These are phyloP conservation scores for Hycleus phaleratus DNA, from an alignment of 1,140 invertebrate genomes.

Conservation along the genomic window DNA sequence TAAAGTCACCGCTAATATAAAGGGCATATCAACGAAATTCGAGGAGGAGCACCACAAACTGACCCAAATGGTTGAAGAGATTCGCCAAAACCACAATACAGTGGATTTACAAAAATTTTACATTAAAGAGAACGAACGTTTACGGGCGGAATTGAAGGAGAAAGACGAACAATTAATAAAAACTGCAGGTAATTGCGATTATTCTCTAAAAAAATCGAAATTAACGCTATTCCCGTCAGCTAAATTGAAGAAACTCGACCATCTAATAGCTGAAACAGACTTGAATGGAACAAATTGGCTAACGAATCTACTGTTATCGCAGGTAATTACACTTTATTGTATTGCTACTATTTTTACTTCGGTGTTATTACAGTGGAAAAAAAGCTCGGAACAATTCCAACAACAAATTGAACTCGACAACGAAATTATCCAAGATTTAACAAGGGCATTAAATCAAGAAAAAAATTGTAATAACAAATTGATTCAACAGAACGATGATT, in stretches of 20 bases:
- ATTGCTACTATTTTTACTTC: neutral
- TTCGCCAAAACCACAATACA: neutral
- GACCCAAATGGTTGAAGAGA: too few relatives aligned
- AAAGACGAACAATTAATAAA: neutral
- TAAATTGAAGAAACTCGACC: conserved; percentile 1
- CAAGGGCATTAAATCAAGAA: conserved; percentile 1
- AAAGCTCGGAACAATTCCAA: conserved; percentile 2
- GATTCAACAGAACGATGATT: conserved; percentile 6
- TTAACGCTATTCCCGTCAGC: neutral
- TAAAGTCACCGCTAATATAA: neutral
- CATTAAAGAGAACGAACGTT: neutral
- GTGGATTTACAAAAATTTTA: neutral
- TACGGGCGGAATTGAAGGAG: conserved; percentile 3
- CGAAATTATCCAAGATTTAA: conserved; percentile 2
- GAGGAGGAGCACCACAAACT: neutral
- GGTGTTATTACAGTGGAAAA: conserved; percentile 12
- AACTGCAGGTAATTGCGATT: conserved; percentile 8
- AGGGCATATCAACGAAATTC: neutral
- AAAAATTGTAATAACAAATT: conserved; percentile 15
- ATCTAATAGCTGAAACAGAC: neutral
- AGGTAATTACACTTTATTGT: neutral
- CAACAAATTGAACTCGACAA: conserved; percentile 3
- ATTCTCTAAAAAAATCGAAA: neutral
- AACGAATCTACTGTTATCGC: neutral
- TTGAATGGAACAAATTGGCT: neutral